Base-by-base conservation (phyloP, 2,797 vertebrate species). In the Chaetophractus vellerosus region DNA sequence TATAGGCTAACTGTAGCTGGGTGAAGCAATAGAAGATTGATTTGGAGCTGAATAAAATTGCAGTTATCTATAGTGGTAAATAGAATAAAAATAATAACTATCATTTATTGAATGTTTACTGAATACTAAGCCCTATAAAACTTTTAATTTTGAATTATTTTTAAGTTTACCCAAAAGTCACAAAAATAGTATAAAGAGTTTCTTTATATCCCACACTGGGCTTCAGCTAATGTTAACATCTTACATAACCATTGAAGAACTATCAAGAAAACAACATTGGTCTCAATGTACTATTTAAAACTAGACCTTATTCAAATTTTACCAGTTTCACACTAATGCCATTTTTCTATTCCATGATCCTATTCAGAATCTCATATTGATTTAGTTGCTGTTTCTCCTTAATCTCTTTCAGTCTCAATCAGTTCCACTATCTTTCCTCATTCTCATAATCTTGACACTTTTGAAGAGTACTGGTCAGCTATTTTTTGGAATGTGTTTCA, bases 201-300 rank as follows among this genome's bases (percentile, higher is more conserved):
- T 15, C 16, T 81, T 59, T 21, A n/a, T 28, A 28, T 61, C 31
- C 55, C 48, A 41, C n/a, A 24, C 57, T 61, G 59, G 23, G 19
- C 66, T 4, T 33, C 21, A 52, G 50, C 45, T 64, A 36, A 31
- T 50, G 11, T 36, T 74, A 45, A 31, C 33, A 72, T 23, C n/a
- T 72, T 84, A 64, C 11, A 15, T 48, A 71, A 71, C 7, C 4
- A 31, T n/a, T 41, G n/a, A 45, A 48, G 2, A 6, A 45, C 88
- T 91, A n/a, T 81, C 68, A 86, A 91, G 64, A 88, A 76, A 14
- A 86, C 61, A 85, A 50, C 21, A 38, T 36, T 80, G 50, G 18
- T 80, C 36, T 50, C 45, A 75, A 3, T 69, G 61, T 59, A 33
- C 71, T 74, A 84, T 10, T 75, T 76, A 76, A 93, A 69, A 28